A percentile compares a stretch with the other conserved stretches of the same genome.
phyloP scores from a whole-genome alignment of 2,113 vertebrate genomes.

The Cheirogaleus medius region DNA sequence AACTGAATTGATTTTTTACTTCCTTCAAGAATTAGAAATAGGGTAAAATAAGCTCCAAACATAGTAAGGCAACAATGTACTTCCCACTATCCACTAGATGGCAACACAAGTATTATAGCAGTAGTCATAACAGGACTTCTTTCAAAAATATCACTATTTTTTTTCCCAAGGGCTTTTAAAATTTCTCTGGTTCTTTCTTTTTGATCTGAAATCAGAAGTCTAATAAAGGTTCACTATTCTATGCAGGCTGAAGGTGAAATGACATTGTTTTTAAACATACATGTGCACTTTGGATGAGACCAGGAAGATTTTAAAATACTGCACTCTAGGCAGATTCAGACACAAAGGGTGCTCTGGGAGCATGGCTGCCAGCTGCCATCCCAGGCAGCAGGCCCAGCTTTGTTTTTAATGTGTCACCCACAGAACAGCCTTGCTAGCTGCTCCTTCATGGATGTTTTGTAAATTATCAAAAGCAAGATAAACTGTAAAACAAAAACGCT shows the following conservation, averaged over 20 bases:
- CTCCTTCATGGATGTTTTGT: not conserved
- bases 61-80: not conserved
- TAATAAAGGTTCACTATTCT: not conserved
- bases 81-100: conserved; percentile 19
- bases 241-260: not conserved
- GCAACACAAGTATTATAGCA: not conserved
- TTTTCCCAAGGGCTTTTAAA: accelerated
- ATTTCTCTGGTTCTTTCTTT: conserved; percentile 17
- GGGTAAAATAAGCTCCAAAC: not conserved
- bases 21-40: not conserved
- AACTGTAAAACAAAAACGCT: not conserved
- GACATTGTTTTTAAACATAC: not conserved
- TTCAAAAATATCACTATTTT: not conserved
- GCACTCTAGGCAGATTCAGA: not conserved
- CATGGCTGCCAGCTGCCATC: conserved; percentile 75
- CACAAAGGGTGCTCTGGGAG: conserved; percentile 54
- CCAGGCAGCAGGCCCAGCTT: conserved; percentile 68
- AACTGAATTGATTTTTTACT: not conserved
- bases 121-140: not conserved
- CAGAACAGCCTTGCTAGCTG: not conserved
- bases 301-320: conserved; percentile 30
- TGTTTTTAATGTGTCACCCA: conserved; percentile 48
- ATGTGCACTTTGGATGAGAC: not conserved
- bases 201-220: conserved; percentile 14
- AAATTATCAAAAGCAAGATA: not conserved